Conservation (phyloP, 2,888 invertebrate species). For the Torymus tubicola region DNA sequence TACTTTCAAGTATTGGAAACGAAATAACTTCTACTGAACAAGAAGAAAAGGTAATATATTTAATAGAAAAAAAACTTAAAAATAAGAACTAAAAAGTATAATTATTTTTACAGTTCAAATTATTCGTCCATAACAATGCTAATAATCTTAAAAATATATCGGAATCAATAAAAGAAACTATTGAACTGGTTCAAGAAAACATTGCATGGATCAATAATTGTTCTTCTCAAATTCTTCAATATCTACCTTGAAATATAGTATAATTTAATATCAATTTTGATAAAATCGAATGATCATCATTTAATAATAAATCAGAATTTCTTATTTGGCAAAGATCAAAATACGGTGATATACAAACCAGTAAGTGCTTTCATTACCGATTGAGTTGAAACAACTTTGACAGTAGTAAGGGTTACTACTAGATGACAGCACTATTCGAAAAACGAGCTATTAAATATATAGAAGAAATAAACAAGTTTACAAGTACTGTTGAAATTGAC, state of each 20-base stretch:
- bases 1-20: constrained; percentile 63
- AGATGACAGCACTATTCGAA: constrained; percentile 20
- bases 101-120: constrained; percentile 61
- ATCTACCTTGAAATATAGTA: constrained; percentile 4
- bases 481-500: no score
- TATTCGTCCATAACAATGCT: constrained; percentile 59
- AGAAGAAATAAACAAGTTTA: no score
- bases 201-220: constrained; percentile 62
- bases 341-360: no score
- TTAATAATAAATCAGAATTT: no score
- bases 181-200: constrained; percentile 57
- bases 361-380: neutral
- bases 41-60: constrained; percentile 61
- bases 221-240: constrained; percentile 28
- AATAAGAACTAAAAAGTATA: neutral
- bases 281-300: no score
- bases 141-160: constrained; percentile 57
- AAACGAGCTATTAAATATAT: neutral
- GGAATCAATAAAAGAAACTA: constrained; percentile 58
- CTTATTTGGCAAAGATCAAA: no score
- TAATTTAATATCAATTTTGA: no score
- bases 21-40: constrained; percentile 62
- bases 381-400: neutral
- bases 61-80: neutral
- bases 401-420: neutral